These are phyloP conservation scores for Hydraecia micacea DNA, from an alignment of 2,888 invertebrate genomes.

Conservation along the genomic window DNA sequence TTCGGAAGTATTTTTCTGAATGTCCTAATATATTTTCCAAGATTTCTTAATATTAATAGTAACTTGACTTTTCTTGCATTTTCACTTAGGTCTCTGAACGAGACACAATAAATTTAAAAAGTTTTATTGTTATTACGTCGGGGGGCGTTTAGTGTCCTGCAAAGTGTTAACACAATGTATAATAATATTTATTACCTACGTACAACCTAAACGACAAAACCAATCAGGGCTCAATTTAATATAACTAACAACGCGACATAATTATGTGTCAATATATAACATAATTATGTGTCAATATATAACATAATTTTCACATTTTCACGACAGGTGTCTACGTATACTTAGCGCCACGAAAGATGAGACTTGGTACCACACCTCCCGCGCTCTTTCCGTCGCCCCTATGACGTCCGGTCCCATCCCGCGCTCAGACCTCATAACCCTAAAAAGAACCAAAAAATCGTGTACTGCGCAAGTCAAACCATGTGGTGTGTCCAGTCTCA, in stretches of 20 bases:
- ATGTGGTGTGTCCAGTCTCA: too few relatives aligned
- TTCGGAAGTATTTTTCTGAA: background rate
- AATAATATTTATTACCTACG: background rate
- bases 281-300: too few relatives aligned
- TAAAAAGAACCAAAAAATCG: too few relatives aligned
- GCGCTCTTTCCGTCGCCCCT: too few relatives aligned
- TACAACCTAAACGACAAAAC: background rate
- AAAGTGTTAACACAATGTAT: background rate
- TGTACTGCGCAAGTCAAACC: too few relatives aligned
- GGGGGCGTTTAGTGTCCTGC: background rate
- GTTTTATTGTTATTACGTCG: background rate
- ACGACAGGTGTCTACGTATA: background rate
- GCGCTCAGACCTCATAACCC: too few relatives aligned
- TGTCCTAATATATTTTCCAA: too few relatives aligned
- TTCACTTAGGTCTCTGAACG: background rate
- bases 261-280: background rate
- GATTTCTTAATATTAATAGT: background rate
- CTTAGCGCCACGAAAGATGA: too few relatives aligned
- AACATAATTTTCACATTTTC: background rate
- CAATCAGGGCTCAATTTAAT: background rate
- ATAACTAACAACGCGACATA: background rate
- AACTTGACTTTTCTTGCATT: conserved; percentile 12
- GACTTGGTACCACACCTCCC: too few relatives aligned
- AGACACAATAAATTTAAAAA: background rate
- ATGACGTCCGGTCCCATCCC: too few relatives aligned